These are phyloP conservation scores for Dinoponera quadriceps DNA, from an alignment of 1,140 invertebrate genomes.

Conservation along the genomic window DNA sequence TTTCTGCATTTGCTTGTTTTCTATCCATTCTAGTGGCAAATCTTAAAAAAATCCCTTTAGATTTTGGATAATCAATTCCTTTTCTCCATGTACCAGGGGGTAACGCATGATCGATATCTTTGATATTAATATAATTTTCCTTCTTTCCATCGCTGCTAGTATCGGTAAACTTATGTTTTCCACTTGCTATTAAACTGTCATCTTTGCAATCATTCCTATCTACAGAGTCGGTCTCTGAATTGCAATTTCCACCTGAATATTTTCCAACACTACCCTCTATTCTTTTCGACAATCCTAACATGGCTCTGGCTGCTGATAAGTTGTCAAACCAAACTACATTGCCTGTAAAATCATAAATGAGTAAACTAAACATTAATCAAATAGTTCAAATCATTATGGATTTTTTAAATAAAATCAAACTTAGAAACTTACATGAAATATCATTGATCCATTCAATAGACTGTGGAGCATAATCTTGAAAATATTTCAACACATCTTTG, in stretches of 20 bases:
- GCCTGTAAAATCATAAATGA: constrained; percentile 82
- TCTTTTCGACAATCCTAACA: constrained; percentile 87
- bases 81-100: constrained; percentile 92
- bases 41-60: constrained; percentile 90
- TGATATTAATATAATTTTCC: constrained; percentile 81
- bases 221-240: constrained; percentile 21
- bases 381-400: neutral
- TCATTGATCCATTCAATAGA: constrained; percentile 94
- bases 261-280: constrained; percentile 78
- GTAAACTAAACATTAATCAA: neutral
- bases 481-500: constrained; percentile 92
- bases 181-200: constrained; percentile 68
- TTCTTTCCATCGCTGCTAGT: constrained; percentile 63
- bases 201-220: constrained; percentile 60
- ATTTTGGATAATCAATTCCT: constrained; percentile 87
- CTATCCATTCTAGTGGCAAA: constrained; percentile 90
- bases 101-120: constrained; percentile 86
- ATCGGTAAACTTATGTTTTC: constrained; percentile 63
- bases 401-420: constrained; percentile 32
- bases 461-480: constrained; percentile 90
- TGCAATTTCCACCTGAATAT: constrained; percentile 41
- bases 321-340: constrained; percentile 92
- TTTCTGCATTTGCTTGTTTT: constrained; percentile 87
- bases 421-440: constrained; percentile 88
- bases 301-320: constrained; percentile 89